phyloP scores from a whole-genome alignment of 2,797 vertebrate species.

The Discoglossus pictus region DNA sequence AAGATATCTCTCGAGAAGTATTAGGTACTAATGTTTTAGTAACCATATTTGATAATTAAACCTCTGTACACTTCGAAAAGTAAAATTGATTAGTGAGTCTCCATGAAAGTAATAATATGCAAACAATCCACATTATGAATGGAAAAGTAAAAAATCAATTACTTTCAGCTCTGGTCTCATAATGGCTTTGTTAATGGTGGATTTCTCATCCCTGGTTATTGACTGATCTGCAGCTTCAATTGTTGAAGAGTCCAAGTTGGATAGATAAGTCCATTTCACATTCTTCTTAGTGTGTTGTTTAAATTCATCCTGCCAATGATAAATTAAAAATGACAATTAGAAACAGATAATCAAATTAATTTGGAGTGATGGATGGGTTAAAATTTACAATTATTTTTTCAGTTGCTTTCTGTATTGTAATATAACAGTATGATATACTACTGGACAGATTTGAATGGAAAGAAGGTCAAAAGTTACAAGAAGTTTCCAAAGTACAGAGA shows the following conservation, averaged over 20 bases:
- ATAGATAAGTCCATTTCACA: conserved; percentile 61
- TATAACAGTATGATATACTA: too few relatives aligned
- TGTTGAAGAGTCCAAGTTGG: conserved; percentile 16
- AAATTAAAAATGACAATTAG: neutral
- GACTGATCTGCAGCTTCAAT: conserved; percentile 15
- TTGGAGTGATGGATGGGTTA: neutral
- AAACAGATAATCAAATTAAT: neutral
- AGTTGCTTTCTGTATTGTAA: too few relatives aligned
- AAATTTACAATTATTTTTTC: too few relatives aligned
- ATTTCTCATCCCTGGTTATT: conserved; percentile 57
- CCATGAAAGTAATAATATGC: neutral
- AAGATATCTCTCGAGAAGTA: too few relatives aligned
- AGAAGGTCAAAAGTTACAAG: too few relatives aligned
- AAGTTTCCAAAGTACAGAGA: too few relatives aligned
- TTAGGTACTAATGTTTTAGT: too few relatives aligned
- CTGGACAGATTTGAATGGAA: too few relatives aligned
- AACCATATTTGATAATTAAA: too few relatives aligned
- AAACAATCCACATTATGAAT: too few relatives aligned
- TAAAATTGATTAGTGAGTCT: neutral
- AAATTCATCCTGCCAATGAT: conserved; percentile 65
- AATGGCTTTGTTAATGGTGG: conserved; percentile 62
- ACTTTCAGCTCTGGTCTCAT: conserved; percentile 64
- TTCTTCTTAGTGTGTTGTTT: conserved; percentile 61
- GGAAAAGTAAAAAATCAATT: conserved; percentile 24
- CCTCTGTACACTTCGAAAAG: too few relatives aligned